These are phyloP conservation scores for Percopsis omiscomaycus DNA, from an alignment of 2,797 vertebrate genomes.

Conservation along the genomic window DNA sequence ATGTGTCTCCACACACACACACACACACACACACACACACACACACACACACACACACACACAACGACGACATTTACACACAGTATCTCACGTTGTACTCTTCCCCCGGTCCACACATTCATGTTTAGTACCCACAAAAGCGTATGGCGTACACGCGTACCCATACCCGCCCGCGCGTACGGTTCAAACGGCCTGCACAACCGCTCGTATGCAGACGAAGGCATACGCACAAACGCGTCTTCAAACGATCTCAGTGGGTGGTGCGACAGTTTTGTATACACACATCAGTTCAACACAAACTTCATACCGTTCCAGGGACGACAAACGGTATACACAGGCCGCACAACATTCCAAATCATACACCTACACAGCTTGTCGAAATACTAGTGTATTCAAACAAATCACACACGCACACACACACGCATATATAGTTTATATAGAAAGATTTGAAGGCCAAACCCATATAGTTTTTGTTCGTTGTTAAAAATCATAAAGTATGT, in stretches of 20 bases:
- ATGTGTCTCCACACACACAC: too few relatives aligned
- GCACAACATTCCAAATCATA: slow-evolving; percentile 30
- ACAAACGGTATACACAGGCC: slow-evolving; percentile 26
- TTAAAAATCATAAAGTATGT: too few relatives aligned
- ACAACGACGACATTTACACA: not conserved
- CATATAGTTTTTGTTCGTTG: not conserved
- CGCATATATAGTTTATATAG: not conserved
- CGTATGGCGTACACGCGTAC: slow-evolving; percentile 7
- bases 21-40: too few relatives aligned
- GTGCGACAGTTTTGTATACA: slow-evolving; percentile 35
- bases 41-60: slow-evolving; percentile 15
- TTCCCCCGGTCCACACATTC: not conserved
- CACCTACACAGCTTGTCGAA: slow-evolving; percentile 36
- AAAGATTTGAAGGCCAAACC: slow-evolving; percentile 7
- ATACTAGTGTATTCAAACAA: slow-evolving; percentile 21
- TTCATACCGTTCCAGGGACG: slow-evolving; percentile 12
- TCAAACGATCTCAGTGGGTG: slow-evolving; percentile 37
- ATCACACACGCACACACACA: slow-evolving; percentile 13
- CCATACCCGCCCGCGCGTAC: slow-evolving; percentile 20
- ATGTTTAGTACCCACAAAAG: not conserved
- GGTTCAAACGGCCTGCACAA: slow-evolving; percentile 23
- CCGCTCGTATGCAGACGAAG: slow-evolving; percentile 21
- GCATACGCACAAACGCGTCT: slow-evolving; percentile 31
- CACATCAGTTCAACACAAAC: slow-evolving; percentile 23
- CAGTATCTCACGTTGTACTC: not conserved